A percentile compares a stretch with the other conserved stretches of the same genome.
phyloP scores from a whole-genome alignment of 2,113 vertebrate genomes.

The Brienomyrus longianalis region DNA sequence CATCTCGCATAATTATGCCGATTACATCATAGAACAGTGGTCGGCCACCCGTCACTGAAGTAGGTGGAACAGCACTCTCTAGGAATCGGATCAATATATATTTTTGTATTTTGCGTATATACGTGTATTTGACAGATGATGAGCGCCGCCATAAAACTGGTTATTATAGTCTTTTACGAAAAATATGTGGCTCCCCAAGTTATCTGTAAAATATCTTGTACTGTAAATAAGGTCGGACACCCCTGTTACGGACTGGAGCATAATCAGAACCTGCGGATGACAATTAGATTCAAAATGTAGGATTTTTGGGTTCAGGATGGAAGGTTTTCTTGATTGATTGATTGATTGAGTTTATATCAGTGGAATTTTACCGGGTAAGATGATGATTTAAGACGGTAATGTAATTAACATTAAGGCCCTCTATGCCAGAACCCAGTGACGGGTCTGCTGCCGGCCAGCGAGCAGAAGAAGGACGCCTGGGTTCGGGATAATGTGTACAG shows the following conservation, averaged over 20 bases:
- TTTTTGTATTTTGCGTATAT: background rate
- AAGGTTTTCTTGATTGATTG: background rate
- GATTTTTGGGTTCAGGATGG: background rate
- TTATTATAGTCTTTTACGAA: background rate
- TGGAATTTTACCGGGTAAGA: background rate
- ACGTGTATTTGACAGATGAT: background rate
- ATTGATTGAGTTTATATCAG: background rate
- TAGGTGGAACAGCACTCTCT: background rate
- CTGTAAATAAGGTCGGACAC: background rate
- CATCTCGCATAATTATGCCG: background rate
- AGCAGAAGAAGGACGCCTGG: slow-evolving; percentile 88
- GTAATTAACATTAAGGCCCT: slow-evolving; percentile 3
- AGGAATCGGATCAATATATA: background rate
- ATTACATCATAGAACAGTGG: background rate
- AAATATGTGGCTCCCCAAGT: background rate
- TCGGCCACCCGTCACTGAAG: background rate
- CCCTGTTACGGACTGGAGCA: background rate
- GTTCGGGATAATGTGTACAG: slow-evolving; percentile 96
- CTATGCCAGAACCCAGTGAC: slow-evolving; percentile 81
- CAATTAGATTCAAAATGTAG: background rate
- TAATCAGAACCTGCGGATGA: background rate
- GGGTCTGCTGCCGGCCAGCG: slow-evolving; percentile 80
- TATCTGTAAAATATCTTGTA: background rate
- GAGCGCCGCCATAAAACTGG: background rate
- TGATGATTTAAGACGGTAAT: background rate